Evolutionary conservation across 1,140 invertebrate species (phyloP), one percentile per base, ranked within the genome.

Genomic region (Dendrolimus punctatus): DNA sequence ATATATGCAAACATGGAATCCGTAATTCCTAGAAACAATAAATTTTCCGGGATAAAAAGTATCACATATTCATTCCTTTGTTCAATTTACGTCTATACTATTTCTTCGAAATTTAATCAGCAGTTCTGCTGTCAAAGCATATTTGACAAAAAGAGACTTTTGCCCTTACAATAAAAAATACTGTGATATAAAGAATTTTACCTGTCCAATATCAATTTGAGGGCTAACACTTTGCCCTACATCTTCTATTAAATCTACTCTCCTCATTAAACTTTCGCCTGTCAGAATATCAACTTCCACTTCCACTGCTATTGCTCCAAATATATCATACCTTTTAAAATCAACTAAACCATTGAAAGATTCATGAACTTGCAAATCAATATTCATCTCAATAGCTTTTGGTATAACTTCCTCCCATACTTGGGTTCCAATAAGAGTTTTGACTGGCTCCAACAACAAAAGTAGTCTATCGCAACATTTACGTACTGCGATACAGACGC

Each of bases 171-270:
- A 23, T 2, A 23, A 23, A n/a, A 23, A 23, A 23, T 2, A 23
- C 23, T 23, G 23, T 2, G 23, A 2, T 23, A 23, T 23, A 23
- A 23, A 23, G 23, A 23, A 23, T 23, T 23, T 23, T 23, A 90
- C 78, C 85, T 98, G 96, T 10, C 95, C 95, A 43, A 97, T 83
- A 78, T 97, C 96, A 46, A 96, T 84, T 58, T 90, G 74, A 0
- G 94, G 94, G 81, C 90, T 95, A 46, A 95, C 66, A 81, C 92
- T 93, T 49, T 89, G 83, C 4, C 94, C 94, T 10, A 90, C 88
- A 76, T 95, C 94, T 80, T 94, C 91, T 10, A 93, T 66, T 49
- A 95, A 69, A 80, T 95, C 93, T 0, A 93, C 91, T 59, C 93
- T 86, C 5, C 76, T 77, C 23, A 93, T 75, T 53, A 90, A 62